A percentile compares a stretch with the other conserved stretches of the same genome.
Conservation (phyloP, 2,888 invertebrate species). For the Melitaea athalia region DNA sequence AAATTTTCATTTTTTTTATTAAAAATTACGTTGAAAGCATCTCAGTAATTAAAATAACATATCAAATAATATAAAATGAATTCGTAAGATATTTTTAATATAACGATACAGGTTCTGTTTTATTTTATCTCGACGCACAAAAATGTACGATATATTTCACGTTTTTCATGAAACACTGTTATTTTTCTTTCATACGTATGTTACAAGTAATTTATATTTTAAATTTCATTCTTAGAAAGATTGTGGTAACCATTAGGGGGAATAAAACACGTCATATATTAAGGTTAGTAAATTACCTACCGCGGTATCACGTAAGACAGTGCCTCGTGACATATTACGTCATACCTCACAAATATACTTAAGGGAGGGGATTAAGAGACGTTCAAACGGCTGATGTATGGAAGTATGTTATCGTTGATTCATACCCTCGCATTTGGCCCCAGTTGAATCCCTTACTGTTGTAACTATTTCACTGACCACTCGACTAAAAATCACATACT, state of each 20-base stretch:
- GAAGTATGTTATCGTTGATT: constrained; percentile 59
- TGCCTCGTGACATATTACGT: constrained; percentile 65
- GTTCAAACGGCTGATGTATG: constrained; percentile 64
- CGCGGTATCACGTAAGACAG: constrained; percentile 44
- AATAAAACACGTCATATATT: constrained; percentile 39
- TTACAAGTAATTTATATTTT: constrained; percentile 18
- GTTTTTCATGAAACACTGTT: not conserved
- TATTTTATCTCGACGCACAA: not conserved
- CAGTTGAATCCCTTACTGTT: constrained; percentile 35
- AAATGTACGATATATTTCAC: not conserved
- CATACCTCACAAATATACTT: constrained; percentile 68
- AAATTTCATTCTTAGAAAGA: constrained; percentile 24
- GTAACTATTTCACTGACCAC: not conserved
- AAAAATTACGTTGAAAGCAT: too few species aligned
- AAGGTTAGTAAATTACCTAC: constrained; percentile 34
- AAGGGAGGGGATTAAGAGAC: constrained; percentile 67
- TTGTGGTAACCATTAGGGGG: constrained; percentile 23
- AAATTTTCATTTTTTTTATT: too few species aligned
- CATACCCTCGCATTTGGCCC: constrained; percentile 51
- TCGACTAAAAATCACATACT: not conserved
- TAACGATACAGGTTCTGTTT: not conserved
- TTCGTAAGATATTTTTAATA: not conserved
- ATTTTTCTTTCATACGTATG: constrained; percentile 4
- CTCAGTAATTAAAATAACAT: too few species aligned
- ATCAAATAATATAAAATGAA: too few species aligned